These are phyloP conservation scores for Bergia sp. DNA, from an alignment of 92 coral and sea anemone genomes.

Conservation along the genomic window DNA sequence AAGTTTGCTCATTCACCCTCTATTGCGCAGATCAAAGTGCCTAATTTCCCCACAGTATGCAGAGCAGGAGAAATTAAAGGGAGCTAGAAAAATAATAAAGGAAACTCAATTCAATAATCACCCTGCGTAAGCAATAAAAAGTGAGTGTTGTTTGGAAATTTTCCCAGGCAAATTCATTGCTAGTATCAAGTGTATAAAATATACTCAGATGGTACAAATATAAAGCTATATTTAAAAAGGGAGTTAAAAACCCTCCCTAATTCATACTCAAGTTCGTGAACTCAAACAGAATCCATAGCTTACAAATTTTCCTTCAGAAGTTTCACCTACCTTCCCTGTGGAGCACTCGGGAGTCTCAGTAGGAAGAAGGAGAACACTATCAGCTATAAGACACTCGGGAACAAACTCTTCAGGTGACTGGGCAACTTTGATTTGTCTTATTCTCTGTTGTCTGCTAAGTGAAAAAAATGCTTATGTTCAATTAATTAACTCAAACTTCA, in stretches of 20 bases:
- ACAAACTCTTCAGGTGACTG: neutral
- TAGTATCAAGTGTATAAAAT: too few species aligned
- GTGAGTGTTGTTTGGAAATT: too few species aligned
- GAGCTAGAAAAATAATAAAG: neutral
- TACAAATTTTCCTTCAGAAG: neutral
- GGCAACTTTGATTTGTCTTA: neutral
- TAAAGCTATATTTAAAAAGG: too few species aligned
- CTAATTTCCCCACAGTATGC: too few species aligned
- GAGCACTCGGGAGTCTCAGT: neutral
- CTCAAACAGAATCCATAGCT: too few species aligned
- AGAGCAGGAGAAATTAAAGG: too few species aligned
- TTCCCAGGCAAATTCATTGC: neutral
- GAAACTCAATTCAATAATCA: neutral
- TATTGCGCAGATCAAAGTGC: too few species aligned
- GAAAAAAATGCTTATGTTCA: neutral
- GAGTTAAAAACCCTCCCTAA: too few species aligned
- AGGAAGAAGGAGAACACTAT: constrained; percentile 10
- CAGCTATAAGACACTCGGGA: neutral
- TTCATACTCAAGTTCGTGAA: neutral
- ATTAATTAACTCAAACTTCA: neutral
- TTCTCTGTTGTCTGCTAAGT: constrained; percentile 1
- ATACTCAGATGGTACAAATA: neutral
- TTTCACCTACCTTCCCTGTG: constrained; percentile 11
- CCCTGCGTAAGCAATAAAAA: neutral
- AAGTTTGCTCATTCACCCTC: too few species aligned